Evolutionary conservation across 2,888 invertebrate species (phyloP).

Genomic region (Phalera bucephala): DNA sequence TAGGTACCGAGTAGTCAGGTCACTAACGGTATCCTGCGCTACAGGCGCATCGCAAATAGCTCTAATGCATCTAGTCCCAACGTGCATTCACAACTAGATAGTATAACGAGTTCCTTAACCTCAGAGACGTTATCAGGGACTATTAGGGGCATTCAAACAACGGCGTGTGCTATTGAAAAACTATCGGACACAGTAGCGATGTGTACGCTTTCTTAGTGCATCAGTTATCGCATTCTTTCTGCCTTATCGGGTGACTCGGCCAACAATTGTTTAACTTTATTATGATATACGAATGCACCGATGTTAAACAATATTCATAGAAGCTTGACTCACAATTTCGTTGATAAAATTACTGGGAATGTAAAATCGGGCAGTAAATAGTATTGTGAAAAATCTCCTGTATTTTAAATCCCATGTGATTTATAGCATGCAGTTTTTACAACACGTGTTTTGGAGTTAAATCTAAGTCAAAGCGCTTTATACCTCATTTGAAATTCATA

Average conservation of each 20-base stretch:
- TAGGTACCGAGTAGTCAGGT: constrained; percentile 48
- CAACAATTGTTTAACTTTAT: constrained; percentile 49
- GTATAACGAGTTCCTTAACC: constrained; percentile 50
- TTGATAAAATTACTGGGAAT: constrained; percentile 4
- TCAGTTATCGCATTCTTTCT: constrained; percentile 57
- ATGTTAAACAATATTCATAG: constrained; percentile 39
- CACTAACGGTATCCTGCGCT: constrained; percentile 67
- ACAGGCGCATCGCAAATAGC: constrained; percentile 62
- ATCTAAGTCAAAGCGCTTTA: constrained; percentile 21
- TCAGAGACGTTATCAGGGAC: constrained; percentile 47
- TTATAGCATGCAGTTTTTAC: constrained; percentile 47
- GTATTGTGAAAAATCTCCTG: constrained; percentile 32
- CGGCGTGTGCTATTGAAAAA: constrained; percentile 39
- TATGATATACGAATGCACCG: constrained; percentile 36
- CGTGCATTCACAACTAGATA: constrained; percentile 42
- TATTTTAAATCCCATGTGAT: constrained; percentile 9
- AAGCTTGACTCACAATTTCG: constrained; percentile 35
- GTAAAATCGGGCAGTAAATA: too few species aligned
- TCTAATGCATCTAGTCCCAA: constrained; percentile 62
- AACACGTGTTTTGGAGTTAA: constrained; percentile 26
- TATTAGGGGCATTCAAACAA: constrained; percentile 49
- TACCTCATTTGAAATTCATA: constrained; percentile 44
- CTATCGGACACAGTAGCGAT: constrained; percentile 49
- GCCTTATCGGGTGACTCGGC: constrained; percentile 71
- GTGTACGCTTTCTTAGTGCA: constrained; percentile 59